phyloP scores from a whole-genome alignment of 2,113 vertebrate genomes.

The Pangasianodon hypophthalmus region DNA sequence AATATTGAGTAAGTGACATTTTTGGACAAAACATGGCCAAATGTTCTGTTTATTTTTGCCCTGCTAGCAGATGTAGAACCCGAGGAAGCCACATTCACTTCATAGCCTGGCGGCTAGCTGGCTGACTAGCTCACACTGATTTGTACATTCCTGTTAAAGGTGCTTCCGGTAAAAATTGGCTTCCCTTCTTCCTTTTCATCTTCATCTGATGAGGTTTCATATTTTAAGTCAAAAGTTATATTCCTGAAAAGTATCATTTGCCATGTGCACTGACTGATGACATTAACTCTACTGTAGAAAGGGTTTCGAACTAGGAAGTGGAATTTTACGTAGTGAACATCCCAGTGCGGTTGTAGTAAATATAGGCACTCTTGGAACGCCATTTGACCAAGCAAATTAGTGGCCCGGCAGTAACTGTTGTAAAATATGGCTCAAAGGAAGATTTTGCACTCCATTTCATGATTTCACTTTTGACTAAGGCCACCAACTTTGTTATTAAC shows the following conservation, averaged over 20 bases:
- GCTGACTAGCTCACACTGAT: no score
- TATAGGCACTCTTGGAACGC: neutral
- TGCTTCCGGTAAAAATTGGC: neutral
- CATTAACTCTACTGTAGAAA: neutral
- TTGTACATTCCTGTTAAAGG: no score
- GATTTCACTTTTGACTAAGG: neutral
- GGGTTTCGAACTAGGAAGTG: neutral
- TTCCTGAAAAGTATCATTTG: neutral
- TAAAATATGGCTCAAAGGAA: neutral
- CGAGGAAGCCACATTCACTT: no score
- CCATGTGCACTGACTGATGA: neutral
- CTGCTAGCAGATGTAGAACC: no score
- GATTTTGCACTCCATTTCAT: neutral
- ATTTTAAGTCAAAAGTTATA: neutral
- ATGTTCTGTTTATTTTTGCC: neutral
- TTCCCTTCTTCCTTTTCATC: neutral
- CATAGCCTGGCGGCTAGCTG: no score
- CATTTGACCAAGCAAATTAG: neutral
- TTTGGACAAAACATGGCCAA: neutral
- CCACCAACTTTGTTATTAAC: no score
- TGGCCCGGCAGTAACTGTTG: neutral
- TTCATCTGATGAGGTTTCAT: neutral
- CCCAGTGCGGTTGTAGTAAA: neutral
- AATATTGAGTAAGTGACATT: neutral
- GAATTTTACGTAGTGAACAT: neutral